A percentile compares a stretch with the other conserved stretches of the same genome.
Conservation (phyloP, 2,888 invertebrate genomes). For the Brenthis ino region DNA sequence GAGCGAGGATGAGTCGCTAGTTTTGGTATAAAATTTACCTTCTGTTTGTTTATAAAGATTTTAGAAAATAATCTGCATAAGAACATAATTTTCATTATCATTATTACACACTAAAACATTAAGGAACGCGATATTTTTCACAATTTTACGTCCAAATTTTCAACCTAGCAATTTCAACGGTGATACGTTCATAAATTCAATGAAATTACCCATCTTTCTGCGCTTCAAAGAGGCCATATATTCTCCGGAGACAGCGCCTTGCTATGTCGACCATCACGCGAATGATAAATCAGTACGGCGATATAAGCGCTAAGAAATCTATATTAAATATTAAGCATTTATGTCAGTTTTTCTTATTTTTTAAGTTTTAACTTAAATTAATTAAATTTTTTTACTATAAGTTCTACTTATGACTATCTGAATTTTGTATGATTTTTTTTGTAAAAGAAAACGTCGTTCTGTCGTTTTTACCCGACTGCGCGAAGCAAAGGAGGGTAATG, state of each 20-base stretch:
- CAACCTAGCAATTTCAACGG: conserved; percentile 67
- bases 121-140: conserved; percentile 58
- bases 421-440: too few species aligned
- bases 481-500: too few species aligned
- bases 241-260: conserved; percentile 71
- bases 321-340: conserved; percentile 45
- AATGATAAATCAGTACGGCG: conserved; percentile 73
- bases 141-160: conserved; percentile 68
- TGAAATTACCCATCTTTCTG: conserved; percentile 80
- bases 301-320: conserved; percentile 54
- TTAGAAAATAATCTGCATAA: not conserved
- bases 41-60: too few species aligned
- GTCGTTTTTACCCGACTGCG: too few species aligned
- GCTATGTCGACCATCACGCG: conserved; percentile 72
- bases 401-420: too few species aligned
- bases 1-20: too few species aligned
- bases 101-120: conserved; percentile 26
- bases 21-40: too few species aligned
- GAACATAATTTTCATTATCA: not conserved
- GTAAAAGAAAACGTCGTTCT: too few species aligned
- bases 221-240: conserved; percentile 79
- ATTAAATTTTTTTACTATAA: too few species aligned
- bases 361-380: too few species aligned
- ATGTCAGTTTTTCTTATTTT: too few species aligned
- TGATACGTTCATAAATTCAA: conserved; percentile 79